These are phyloP conservation scores for Rhinogobio ventralis DNA, from an alignment of 2,797 vertebrate genomes.

Conservation along the genomic window DNA sequence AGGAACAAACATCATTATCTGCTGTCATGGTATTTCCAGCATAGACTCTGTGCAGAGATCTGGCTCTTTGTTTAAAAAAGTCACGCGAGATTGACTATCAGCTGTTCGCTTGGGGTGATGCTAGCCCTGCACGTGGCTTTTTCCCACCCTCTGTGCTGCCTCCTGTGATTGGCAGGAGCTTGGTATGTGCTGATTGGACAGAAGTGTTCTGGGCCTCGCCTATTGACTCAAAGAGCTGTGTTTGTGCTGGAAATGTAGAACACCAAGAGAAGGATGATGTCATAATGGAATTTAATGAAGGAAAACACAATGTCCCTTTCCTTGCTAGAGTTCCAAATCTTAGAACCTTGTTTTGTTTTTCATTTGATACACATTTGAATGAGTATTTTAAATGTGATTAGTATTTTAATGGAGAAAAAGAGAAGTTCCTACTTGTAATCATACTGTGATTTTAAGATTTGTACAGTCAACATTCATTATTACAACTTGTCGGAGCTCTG, in stretches of 20 bases:
- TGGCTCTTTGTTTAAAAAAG: constrained; percentile 38
- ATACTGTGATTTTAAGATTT: neutral
- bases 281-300: neutral
- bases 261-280: constrained; percentile 22
- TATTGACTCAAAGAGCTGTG: neutral
- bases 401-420: neutral
- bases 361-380: neutral
- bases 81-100: constrained; percentile 47
- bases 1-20: constrained; percentile 37
- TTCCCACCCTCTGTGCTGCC: neutral
- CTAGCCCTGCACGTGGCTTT: constrained; percentile 27
- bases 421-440: neutral
- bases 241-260: constrained; percentile 22
- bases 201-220: neutral
- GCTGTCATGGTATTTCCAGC: constrained; percentile 7
- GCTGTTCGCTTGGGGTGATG: constrained; percentile 43
- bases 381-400: neutral
- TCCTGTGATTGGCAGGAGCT: constrained; percentile 13
- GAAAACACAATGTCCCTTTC: neutral
- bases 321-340: neutral
- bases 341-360: neutral
- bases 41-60: neutral
- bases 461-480: neutral
- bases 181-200: constrained; percentile 11
- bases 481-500: neutral